Base-by-base conservation (phyloP, 2,888 invertebrate genomes). In the Eurytoma adleriae region DNA sequence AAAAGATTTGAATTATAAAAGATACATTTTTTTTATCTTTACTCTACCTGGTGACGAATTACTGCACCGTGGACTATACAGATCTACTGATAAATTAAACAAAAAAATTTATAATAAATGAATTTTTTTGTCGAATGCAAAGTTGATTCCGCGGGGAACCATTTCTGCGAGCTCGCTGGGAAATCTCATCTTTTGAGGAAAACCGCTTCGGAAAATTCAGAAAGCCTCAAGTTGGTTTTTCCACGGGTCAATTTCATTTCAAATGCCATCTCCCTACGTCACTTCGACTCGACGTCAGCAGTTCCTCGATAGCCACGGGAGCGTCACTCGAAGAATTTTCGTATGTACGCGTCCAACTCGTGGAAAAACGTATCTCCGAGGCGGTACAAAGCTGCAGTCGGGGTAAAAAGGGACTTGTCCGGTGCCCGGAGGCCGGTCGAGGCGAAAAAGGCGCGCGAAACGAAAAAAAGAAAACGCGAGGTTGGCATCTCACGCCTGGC, bases 171-270 rank as follows among this genome's bases (percentile, higher is more conserved):
- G 24, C 24, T 59, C 5, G 62, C 24, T 14, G 50, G 12, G 62
- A 48, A 69, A 76, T 59, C 40, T 24, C 69, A 16, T 57, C 14
- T 62, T 20, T 0, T 1, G 50, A 12, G 40, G 59, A 62, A 18
- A 76, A 62, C 62, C n/a, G 48, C 48, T 67, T 18, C 27, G 54
- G 64, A 48, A 77, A 77, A 64, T 70, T 77, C 62, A 66, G 27
- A 24, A n/a, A 27, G 50, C 3, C 48, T 24, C 57, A 16, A 56
- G n/a, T 59, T 10, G 40, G 54, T 67, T 7, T n/a, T 64, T 54
- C 64, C 74, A 16, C 18, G 54, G 74, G 59, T 76, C 76, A 76
- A 69, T 62, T 40, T 68, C 69, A 76, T 76, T 69, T 69, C 54
- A 50, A 40, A 76, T 30, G 68, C 40, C 76, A 48, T 5, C 24